Percentiles rank a stretch among this genome's conserved stretches.
Evolutionary conservation across 2,797 vertebrate genomes (phyloP).

Genomic region (Chaunax sp.): DNA sequence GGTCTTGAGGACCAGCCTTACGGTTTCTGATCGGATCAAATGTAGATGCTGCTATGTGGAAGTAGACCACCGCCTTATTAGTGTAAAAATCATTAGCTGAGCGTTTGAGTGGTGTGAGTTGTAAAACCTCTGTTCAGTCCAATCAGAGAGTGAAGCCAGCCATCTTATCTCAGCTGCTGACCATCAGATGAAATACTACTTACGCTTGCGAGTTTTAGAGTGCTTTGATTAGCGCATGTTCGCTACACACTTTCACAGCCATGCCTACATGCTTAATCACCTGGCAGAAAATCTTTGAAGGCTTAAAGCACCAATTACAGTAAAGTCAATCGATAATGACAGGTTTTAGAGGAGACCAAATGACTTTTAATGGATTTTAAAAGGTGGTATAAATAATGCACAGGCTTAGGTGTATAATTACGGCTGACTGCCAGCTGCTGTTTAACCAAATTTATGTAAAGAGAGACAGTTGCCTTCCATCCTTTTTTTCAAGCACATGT

Average conservation of each 20-base stretch:
- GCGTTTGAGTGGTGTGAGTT: slow-evolving; percentile 17
- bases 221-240: slow-evolving; percentile 67
- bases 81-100: slow-evolving; percentile 34
- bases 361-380: slow-evolving; percentile 84
- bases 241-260: slow-evolving; percentile 34
- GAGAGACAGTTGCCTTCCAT: slow-evolving; percentile 31
- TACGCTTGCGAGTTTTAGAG: slow-evolving; percentile 60
- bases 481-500: slow-evolving; percentile 17
- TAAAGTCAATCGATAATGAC: slow-evolving; percentile 84
- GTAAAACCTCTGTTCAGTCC: slow-evolving; percentile 36
- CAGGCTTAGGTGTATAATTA: slow-evolving; percentile 75
- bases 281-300: slow-evolving; percentile 81
- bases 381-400: slow-evolving; percentile 84
- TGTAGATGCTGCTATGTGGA: too few relatives aligned
- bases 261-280: slow-evolving; percentile 74
- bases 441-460: slow-evolving; percentile 79
- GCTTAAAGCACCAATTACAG: slow-evolving; percentile 84
- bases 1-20: too few relatives aligned
- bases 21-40: too few relatives aligned
- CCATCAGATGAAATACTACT: slow-evolving; percentile 67
- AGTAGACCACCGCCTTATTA: too few relatives aligned
- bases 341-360: slow-evolving; percentile 77
- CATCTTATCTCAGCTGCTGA: slow-evolving; percentile 28
- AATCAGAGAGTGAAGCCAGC: slow-evolving; percentile 12
- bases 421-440: slow-evolving; percentile 61